phyloP scores from a whole-genome alignment of 2,888 invertebrate species.

The Galerucella pusilla region DNA sequence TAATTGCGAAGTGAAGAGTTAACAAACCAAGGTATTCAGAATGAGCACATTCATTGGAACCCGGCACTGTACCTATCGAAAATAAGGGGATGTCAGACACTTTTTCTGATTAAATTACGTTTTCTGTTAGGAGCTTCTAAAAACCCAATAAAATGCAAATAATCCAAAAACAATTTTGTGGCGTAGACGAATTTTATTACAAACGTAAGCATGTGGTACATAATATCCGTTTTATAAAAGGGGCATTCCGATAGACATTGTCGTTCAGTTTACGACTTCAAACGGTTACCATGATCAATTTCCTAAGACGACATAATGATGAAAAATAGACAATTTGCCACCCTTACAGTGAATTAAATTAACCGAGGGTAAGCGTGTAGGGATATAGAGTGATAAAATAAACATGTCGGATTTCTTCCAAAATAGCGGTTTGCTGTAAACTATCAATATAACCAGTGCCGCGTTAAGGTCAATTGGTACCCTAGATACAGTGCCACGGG shows the following conservation, averaged over 20 bases:
- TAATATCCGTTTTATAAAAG: neutral
- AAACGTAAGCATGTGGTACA: neutral
- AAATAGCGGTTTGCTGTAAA: too few species aligned
- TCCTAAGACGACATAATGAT: slow-evolving; percentile 6
- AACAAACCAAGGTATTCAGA: neutral
- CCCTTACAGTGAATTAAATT: slow-evolving; percentile 2
- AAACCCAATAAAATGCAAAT: slow-evolving; percentile 13
- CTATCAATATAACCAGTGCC: too few species aligned
- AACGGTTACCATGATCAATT: slow-evolving; percentile 7
- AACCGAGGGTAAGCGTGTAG: slow-evolving; percentile 1
- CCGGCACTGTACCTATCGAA: neutral
- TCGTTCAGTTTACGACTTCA: neutral
- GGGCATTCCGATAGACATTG: neutral
- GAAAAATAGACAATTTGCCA: slow-evolving; percentile 9
- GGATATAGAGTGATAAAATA: slow-evolving; percentile 2
- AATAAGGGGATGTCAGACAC: neutral
- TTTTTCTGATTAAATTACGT: slow-evolving; percentile 3
- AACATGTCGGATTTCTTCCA: neutral
- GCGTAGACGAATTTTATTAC: slow-evolving; percentile 6
- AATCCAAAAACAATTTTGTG: slow-evolving; percentile 12
- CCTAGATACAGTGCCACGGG: too few species aligned
- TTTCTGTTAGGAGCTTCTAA: neutral
- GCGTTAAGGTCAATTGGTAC: too few species aligned
- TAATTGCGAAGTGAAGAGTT: neutral
- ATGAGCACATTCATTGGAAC: neutral